A percentile compares a stretch with the other conserved stretches of the same genome.
These are phyloP conservation scores for Calameuta idolon DNA, from an alignment of 2,888 invertebrate species.

Conservation along the genomic window DNA sequence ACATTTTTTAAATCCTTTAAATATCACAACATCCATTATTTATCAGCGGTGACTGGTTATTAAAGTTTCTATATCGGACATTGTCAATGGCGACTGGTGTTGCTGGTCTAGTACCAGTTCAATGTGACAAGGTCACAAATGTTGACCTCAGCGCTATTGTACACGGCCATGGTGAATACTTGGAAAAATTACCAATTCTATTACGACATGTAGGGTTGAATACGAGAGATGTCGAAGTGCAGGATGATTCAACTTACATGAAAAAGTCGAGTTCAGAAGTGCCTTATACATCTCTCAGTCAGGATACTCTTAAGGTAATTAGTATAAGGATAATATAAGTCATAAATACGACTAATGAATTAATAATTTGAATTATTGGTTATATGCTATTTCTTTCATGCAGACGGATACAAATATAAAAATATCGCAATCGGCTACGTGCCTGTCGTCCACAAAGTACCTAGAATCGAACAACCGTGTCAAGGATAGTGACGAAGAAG, in stretches of 20 bases:
- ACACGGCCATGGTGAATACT: slow-evolving; percentile 73
- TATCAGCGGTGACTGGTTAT: slow-evolving; percentile 73
- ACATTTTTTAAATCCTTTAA: slow-evolving; percentile 9
- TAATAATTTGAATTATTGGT: not conserved
- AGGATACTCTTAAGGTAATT: not conserved
- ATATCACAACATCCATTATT: slow-evolving; percentile 5
- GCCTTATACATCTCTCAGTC: slow-evolving; percentile 26
- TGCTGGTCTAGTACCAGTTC: slow-evolving; percentile 72
- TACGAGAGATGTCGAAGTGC: slow-evolving; percentile 42
- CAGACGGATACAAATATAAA: slow-evolving; percentile 36
- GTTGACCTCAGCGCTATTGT: slow-evolving; percentile 72
- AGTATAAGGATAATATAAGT: not conserved
- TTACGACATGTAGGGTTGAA: slow-evolving; percentile 64
- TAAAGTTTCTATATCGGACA: slow-evolving; percentile 76
- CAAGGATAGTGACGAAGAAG: not conserved
- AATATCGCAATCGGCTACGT: slow-evolving; percentile 47
- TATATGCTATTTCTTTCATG: not conserved
- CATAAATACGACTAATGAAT: not conserved
- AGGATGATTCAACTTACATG: slow-evolving; percentile 44
- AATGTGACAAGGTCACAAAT: slow-evolving; percentile 71
- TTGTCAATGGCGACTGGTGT: slow-evolving; percentile 72
- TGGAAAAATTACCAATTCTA: slow-evolving; percentile 70
- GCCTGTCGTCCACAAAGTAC: slow-evolving; percentile 31
- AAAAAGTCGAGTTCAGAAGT: slow-evolving; percentile 59
- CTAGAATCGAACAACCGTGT: not conserved